Conservation (phyloP, 2,888 invertebrate genomes). For the Sinhomidia bicolor region DNA sequence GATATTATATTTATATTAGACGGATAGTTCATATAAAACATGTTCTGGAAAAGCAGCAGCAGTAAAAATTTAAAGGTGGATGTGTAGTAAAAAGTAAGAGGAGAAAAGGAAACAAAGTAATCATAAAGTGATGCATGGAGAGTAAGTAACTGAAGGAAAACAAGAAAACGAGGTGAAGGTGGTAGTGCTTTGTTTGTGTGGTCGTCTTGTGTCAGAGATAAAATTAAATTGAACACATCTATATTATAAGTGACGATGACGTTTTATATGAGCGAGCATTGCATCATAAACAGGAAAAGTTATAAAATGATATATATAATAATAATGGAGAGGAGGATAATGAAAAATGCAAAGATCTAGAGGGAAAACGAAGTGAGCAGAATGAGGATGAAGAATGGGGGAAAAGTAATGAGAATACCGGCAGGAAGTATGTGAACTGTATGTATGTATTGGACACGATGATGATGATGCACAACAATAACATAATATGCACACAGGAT, state of each 20-base stretch:
- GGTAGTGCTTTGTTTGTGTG: background rate
- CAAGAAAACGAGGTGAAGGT: constrained; percentile 36
- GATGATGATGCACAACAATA: background rate
- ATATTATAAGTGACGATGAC: too few relatives aligned
- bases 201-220: background rate
- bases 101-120: constrained; percentile 15
- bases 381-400: background rate
- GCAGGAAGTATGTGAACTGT: constrained; percentile 6
- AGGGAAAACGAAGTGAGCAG: background rate
- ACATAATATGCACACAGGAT: background rate
- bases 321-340: background rate
- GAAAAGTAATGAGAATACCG: constrained; percentile 53
- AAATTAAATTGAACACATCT: background rate
- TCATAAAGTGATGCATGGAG: background rate
- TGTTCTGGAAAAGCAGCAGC: background rate
- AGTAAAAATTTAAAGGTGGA: background rate
- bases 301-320: constrained; percentile 36
- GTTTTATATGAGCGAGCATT: background rate
- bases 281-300: constrained; percentile 15
- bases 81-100: background rate
- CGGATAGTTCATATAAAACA: background rate
- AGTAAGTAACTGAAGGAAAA: background rate
- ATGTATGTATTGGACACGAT: background rate
- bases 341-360: background rate
- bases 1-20: background rate